Base-by-base conservation (phyloP, 1,140 invertebrate species). In the Drosophila guanche region DNA sequence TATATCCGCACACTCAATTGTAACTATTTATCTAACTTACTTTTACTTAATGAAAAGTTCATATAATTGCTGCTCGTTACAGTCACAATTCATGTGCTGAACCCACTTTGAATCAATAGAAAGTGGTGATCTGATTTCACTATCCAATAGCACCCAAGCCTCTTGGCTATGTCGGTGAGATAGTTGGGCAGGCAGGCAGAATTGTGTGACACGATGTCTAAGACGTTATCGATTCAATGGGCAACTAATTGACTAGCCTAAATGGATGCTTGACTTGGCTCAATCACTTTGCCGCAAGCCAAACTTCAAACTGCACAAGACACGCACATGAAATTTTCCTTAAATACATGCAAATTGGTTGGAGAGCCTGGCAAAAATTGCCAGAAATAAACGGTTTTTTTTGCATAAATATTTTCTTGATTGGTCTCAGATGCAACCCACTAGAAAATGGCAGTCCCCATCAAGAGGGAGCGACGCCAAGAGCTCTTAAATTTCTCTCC, bases 171-270 rank as follows among this genome's bases (percentile, higher is more conserved):
- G 48, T 53, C 46, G n/a, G 42, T 72, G 69, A 62, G 68, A 72
- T 61, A 55, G 68, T 72, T 72, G 67, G 41, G 43, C 69, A 61
- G 37, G 67, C 69, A 72, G 47, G 69, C 68, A 72, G 69, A 72
- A 72, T 61, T 50, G 33, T 68, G 48, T 65, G 66, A 69, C 68
- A 72, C 62, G 57, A 55, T 51, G 69, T 48, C 68, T 72, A 62
- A 46, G 58, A 43, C 57, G 69, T 50, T 72, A 72, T 72, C 69
- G 69, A 72, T 51, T 72, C 68, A 72, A 72, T 62, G 69, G 68
- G 68, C 57, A 47, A 46, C 69, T 72, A 72, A 72, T 72, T 72
- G 68, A 16, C 50, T 43, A 56, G 69, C 69, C 69, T 45, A 72
- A 72, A 70, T 68, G 62, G 61, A 55, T 41, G 62, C 50, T 62